These are phyloP conservation scores for Aphelocoma californica DNA, from an alignment of 2,797 vertebrate genomes.

Conservation along the genomic window DNA sequence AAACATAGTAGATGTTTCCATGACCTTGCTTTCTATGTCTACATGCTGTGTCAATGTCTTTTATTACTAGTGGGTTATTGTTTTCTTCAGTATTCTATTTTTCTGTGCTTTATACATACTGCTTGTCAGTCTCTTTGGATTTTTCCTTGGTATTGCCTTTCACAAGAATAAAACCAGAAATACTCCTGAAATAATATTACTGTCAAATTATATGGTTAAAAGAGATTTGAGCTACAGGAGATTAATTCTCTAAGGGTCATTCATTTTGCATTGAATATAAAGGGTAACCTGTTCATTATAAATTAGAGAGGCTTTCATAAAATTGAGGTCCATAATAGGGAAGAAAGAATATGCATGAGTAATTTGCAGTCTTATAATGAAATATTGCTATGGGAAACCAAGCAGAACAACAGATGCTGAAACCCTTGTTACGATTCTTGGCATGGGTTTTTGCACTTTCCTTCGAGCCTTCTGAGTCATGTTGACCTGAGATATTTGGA, in stretches of 20 bases:
- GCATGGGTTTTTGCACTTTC: neutral
- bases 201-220: slow-evolving; percentile 6
- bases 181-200: neutral
- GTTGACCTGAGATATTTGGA: neutral
- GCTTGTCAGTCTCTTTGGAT: neutral
- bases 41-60: neutral
- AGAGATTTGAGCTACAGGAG: neutral
- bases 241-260: neutral
- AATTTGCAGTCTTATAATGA: slow-evolving; percentile 20
- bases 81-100: neutral
- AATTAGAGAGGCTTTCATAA: slow-evolving; percentile 13
- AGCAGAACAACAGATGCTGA: slow-evolving; percentile 16
- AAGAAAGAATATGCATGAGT: neutral
- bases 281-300: neutral
- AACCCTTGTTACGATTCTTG: neutral
- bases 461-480: neutral
- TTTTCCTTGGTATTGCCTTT: neutral
- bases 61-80: neutral
- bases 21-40: neutral
- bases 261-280: neutral
- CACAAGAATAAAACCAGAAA: neutral
- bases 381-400: slow-evolving; percentile 29
- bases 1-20: neutral
- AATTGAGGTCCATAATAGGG: neutral
- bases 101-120: neutral